A percentile compares a stretch with the other conserved stretches of the same genome.
phyloP scores from a whole-genome alignment of 2,888 invertebrate genomes.

The Melipona beecheii region DNA sequence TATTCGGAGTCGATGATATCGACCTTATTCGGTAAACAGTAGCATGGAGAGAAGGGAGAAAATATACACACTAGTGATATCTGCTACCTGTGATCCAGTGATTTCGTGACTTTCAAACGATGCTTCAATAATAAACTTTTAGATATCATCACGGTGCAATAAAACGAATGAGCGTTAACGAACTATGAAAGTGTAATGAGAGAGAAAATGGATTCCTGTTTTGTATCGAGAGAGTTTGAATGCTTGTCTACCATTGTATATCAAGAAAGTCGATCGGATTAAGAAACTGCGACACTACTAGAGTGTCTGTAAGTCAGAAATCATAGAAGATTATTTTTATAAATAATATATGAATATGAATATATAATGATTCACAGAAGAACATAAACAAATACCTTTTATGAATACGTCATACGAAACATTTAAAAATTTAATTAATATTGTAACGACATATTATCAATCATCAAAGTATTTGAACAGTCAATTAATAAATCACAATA shows the following conservation, averaged over 20 bases:
- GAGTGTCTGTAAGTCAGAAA: slow-evolving; percentile 20
- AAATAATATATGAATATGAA: neutral
- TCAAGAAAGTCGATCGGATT: neutral
- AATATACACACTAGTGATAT: neutral
- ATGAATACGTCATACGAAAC: neutral
- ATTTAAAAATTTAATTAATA: neutral
- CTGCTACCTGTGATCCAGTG: neutral
- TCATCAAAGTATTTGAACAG: too few species aligned
- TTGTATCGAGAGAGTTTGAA: neutral
- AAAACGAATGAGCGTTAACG: neutral
- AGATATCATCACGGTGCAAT: too few species aligned
- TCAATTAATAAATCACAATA: too few species aligned
- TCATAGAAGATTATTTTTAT: slow-evolving; percentile 4
- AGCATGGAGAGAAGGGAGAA: neutral
- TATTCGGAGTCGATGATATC: slow-evolving; percentile 5
- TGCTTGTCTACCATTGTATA: neutral
- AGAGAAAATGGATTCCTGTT: neutral
- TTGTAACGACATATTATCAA: neutral
- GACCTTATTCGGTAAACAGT: slow-evolving; percentile 33
- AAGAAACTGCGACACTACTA: neutral
- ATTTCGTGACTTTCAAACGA: neutral
- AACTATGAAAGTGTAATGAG: neutral
- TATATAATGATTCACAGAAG: neutral
- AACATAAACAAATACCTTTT: neutral
- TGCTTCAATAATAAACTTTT: neutral